Conservation (phyloP, 2,113 vertebrate species). For the Larimichthys crocea region DNA sequence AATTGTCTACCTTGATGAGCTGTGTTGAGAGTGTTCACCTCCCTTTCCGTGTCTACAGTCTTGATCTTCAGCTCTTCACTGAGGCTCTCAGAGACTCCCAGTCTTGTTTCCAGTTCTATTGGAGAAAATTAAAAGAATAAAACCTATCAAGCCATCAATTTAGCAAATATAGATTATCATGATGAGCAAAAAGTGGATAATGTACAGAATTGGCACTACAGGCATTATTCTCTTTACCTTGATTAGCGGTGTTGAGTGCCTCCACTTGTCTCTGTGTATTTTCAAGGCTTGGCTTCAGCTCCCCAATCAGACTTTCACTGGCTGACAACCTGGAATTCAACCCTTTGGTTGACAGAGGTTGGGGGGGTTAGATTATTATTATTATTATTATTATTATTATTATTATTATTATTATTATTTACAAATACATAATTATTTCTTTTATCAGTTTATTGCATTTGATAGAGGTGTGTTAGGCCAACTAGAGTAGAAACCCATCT, state of each 20-base stretch:
- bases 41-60: not conserved
- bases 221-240: constrained; percentile 6
- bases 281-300: not conserved
- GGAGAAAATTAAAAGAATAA: not conserved
- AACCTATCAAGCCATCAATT: not conserved
- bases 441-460: not conserved
- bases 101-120: constrained; percentile 5
- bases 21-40: not conserved
- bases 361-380: not conserved
- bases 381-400: too few relatives aligned
- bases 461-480: not conserved
- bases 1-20: constrained; percentile 16
- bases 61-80: constrained; percentile 24
- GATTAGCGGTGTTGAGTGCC: constrained; percentile 7
- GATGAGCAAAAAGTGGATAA: not conserved
- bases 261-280: not conserved
- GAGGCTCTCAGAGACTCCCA: constrained; percentile 16
- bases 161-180: not conserved
- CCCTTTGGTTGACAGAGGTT: not conserved
- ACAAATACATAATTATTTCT: not conserved
- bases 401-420: too few relatives aligned
- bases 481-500: not conserved
- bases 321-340: constrained; percentile 2
- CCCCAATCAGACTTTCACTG: constrained; percentile 12
- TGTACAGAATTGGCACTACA: not conserved